Percentiles rank a stretch among this genome's conserved stretches.
phyloP scores from a whole-genome alignment of 2,888 invertebrate species.

The Xestia c-nigrum region DNA sequence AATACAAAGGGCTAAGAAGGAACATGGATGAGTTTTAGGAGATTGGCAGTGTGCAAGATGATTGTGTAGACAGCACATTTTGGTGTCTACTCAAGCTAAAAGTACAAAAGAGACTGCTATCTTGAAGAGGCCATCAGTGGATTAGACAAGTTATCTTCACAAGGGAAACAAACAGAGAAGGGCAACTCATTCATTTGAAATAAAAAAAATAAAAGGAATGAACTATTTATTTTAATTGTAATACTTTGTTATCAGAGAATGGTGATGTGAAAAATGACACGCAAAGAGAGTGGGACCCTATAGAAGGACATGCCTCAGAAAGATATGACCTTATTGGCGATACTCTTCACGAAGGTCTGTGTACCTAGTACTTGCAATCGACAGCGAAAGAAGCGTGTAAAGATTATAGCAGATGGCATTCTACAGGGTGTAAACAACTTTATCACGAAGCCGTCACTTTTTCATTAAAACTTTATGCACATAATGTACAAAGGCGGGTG shows the following conservation, averaged over 20 bases:
- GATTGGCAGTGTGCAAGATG: background rate
- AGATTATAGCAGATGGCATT: background rate
- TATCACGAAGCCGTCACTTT: too few relatives aligned
- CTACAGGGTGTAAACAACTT: too few relatives aligned
- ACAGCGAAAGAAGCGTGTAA: too few relatives aligned
- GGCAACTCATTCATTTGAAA: background rate
- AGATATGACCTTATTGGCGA: background rate
- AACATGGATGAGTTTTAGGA: too few relatives aligned
- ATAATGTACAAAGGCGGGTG: too few relatives aligned
- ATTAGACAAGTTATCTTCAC: background rate
- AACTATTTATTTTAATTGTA: background rate
- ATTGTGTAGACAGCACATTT: background rate
- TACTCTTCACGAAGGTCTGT: background rate
- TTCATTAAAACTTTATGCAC: too few relatives aligned
- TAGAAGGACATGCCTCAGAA: too few relatives aligned
- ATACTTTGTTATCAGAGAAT: too few relatives aligned
- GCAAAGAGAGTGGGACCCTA: too few relatives aligned
- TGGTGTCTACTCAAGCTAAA: background rate
- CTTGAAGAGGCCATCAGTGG: background rate
- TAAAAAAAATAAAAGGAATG: background rate
- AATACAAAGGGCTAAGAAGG: too few relatives aligned
- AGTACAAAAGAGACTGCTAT: background rate
- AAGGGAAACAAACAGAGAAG: background rate
- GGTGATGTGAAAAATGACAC: too few relatives aligned
- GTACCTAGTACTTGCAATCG: background rate